Evolutionary conservation across 2,888 invertebrate genomes (phyloP).

Genomic region (Nipponacmea schrenckii): DNA sequence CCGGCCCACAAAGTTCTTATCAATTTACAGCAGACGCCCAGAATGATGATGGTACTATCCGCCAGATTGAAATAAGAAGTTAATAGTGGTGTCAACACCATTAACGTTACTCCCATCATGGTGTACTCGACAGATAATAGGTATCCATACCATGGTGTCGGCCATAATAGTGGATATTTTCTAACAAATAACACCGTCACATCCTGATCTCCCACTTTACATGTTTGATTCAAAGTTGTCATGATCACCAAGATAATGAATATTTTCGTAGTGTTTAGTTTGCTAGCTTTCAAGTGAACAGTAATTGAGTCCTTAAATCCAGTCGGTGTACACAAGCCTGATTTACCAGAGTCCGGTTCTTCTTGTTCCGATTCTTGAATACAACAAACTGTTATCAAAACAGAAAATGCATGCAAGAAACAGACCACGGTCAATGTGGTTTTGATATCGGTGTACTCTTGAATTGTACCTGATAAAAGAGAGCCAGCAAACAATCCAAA

Average conservation of each 20-base stretch:
- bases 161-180: slow-evolving; percentile 58
- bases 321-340: slow-evolving; percentile 28
- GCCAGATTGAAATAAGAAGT: slow-evolving; percentile 46
- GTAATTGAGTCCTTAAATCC: slow-evolving; percentile 53
- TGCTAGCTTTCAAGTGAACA: slow-evolving; percentile 48
- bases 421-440: slow-evolving; percentile 53
- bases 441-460: slow-evolving; percentile 45
- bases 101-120: slow-evolving; percentile 56
- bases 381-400: slow-evolving; percentile 45
- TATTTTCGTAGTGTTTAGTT: slow-evolving; percentile 42
- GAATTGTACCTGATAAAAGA: slow-evolving; percentile 49
- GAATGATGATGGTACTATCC: slow-evolving; percentile 55
- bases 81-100: slow-evolving; percentile 58
- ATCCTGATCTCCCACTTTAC: slow-evolving; percentile 62
- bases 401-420: slow-evolving; percentile 46
- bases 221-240: slow-evolving; percentile 56
- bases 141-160: slow-evolving; percentile 61
- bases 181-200: slow-evolving; percentile 59
- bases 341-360: slow-evolving; percentile 21
- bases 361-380: slow-evolving; percentile 49
- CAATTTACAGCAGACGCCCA: slow-evolving; percentile 56
- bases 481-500: slow-evolving; percentile 64
- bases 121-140: slow-evolving; percentile 63
- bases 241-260: slow-evolving; percentile 54
- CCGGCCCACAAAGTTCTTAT: slow-evolving; percentile 47